These are phyloP conservation scores for Hylyphantes graminicola DNA, from an alignment of 1,140 invertebrate genomes.

Conservation along the genomic window DNA sequence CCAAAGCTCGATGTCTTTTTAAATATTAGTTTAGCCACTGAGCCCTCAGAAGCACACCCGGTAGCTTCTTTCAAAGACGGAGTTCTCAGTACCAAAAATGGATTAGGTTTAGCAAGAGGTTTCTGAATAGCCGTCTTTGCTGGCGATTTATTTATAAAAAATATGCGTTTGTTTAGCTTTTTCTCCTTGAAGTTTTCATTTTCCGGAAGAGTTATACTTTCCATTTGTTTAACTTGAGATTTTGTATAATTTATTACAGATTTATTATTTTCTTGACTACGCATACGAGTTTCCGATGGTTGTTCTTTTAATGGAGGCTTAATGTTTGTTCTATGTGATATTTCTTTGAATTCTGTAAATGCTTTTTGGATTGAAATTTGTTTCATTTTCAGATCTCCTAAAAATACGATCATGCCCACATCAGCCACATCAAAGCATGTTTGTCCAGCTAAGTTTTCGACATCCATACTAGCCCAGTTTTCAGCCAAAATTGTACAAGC, in stretches of 20 bases:
- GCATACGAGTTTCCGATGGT: slow-evolving; percentile 59
- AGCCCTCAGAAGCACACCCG: slow-evolving; percentile 70
- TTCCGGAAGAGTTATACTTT: slow-evolving; percentile 46
- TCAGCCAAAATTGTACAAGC: slow-evolving; percentile 90
- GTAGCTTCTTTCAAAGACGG: slow-evolving; percentile 51
- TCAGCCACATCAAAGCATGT: slow-evolving; percentile 92
- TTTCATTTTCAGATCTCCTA: slow-evolving; percentile 86
- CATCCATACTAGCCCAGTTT: slow-evolving; percentile 89
- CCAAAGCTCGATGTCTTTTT: slow-evolving; percentile 48
- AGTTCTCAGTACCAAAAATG: too few relatives aligned
- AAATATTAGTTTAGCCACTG: slow-evolving; percentile 71
- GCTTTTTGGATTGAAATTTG: slow-evolving; percentile 70
- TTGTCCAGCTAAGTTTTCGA: slow-evolving; percentile 92
- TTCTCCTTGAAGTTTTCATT: slow-evolving; percentile 84
- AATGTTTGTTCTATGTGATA: slow-evolving; percentile 50
- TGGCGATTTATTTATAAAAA: too few relatives aligned
- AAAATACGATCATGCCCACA: slow-evolving; percentile 79
- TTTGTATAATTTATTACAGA: slow-evolving; percentile 58
- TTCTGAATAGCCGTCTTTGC: too few relatives aligned
- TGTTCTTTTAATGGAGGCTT: slow-evolving; percentile 53
- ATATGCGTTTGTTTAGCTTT: slow-evolving; percentile 64
- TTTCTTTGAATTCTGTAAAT: slow-evolving; percentile 33
- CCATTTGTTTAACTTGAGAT: slow-evolving; percentile 53
- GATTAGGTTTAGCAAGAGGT: background rate
- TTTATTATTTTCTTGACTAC: slow-evolving; percentile 56